Conservation (phyloP, 1,140 invertebrate species). For the Caerostris darwini region DNA sequence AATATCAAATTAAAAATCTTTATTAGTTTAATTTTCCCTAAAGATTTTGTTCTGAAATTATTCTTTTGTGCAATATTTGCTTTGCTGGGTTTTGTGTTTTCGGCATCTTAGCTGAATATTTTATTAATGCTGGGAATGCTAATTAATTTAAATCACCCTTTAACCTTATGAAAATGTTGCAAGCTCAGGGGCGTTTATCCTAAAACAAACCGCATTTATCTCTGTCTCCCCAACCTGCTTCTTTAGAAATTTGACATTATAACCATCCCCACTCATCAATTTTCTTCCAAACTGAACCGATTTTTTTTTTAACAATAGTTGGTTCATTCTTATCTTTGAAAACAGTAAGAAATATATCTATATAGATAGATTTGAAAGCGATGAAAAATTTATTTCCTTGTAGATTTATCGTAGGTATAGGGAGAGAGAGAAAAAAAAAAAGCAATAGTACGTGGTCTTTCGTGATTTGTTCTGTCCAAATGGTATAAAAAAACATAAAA, state of each 20-base stretch:
- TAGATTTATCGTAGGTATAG: background rate
- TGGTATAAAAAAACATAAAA: background rate
- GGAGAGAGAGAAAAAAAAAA: background rate
- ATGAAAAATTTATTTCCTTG: background rate
- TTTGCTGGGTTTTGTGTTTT: background rate
- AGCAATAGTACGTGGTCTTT: background rate
- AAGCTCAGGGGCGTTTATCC: constrained; percentile 42
- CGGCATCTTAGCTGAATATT: background rate
- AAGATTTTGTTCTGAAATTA: background rate
- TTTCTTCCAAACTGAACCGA: background rate
- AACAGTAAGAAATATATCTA: background rate
- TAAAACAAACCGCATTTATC: constrained; percentile 53
- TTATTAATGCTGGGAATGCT: background rate
- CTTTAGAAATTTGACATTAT: constrained; percentile 29
- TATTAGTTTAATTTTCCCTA: background rate
- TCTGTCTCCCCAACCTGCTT: constrained; percentile 43
- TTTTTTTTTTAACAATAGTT: background rate
- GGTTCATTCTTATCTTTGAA: background rate
- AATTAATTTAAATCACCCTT: constrained; percentile 51
- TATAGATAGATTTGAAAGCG: background rate
- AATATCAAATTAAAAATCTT: background rate
- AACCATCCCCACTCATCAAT: background rate
- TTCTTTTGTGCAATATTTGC: background rate
- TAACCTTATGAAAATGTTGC: constrained; percentile 19
- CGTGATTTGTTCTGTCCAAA: background rate